A percentile compares a stretch with the other conserved stretches of the same genome.
These are phyloP conservation scores for Tenebrio molitor DNA, from an alignment of 1,140 invertebrate genomes.

Conservation along the genomic window DNA sequence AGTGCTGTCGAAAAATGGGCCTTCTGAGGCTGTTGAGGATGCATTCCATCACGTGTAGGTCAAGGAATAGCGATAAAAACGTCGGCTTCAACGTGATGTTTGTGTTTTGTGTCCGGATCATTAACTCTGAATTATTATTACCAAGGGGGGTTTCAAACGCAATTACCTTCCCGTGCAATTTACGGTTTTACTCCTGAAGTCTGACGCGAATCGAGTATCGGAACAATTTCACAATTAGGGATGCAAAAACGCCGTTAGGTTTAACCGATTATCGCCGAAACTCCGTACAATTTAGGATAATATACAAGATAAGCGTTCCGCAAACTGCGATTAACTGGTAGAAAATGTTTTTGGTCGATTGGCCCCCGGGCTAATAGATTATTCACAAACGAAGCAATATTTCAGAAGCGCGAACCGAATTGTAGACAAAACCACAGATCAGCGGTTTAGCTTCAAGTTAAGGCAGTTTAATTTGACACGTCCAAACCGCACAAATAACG, in stretches of 20 bases:
- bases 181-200: constrained; percentile 25
- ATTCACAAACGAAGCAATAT: constrained; percentile 11
- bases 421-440: constrained; percentile 7
- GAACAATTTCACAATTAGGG: constrained; percentile 27
- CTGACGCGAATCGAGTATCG: constrained; percentile 7
- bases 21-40: not conserved
- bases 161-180: constrained; percentile 22
- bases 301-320: constrained; percentile 20
- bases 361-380: constrained; percentile 1
- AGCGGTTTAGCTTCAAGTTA: constrained; percentile 3
- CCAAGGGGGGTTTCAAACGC: constrained; percentile 28
- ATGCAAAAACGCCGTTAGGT: constrained; percentile 26
- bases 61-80: constrained; percentile 31
- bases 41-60: constrained; percentile 13
- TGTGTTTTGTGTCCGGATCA: constrained; percentile 36
- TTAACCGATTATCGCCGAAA: constrained; percentile 17
- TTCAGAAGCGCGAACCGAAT: constrained; percentile 10
- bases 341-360: constrained; percentile 11
- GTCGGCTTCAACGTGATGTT: constrained; percentile 32
- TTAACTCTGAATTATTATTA: constrained; percentile 41
- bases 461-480: constrained; percentile 10
- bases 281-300: constrained; percentile 5
- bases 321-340: constrained; percentile 6
- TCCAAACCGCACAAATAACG: constrained; percentile 1
- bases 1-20: constrained; percentile 25